Base-by-base conservation (phyloP, 2,113 vertebrate species). In the Labeo catla region DNA sequence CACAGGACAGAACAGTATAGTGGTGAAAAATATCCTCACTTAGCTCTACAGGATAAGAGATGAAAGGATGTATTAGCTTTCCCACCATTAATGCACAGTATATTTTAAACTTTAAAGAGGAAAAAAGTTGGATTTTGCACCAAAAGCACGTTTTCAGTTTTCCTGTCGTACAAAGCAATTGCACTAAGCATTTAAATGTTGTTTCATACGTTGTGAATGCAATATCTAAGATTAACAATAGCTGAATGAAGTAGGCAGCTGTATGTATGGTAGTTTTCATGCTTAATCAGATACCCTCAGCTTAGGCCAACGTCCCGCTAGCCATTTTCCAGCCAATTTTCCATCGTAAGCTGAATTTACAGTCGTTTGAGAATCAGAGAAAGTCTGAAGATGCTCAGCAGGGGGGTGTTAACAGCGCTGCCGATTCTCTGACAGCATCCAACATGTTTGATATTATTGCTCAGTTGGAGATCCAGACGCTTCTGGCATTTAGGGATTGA, bases 61-160 rank as follows among this genome's bases (percentile, higher is more conserved):
- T 52, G 65, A 83, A 52, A 57, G 80, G 28, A 54, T 54, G 49
- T 13, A 66, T 66, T 81, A 54, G 76, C 28, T 70, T 83, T 39
- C 49, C 28, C 34, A 39, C 81, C 19, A 57, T 83, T 83, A 59
- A 83, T 73, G 34, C 57, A 45, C 21, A 76, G 23, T 54, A n/a
- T 52, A 76, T 57, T 19, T 73, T 59, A 50, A 63, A 28, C 34
- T 43, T 72, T 8, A 57, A 19, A 61, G 54, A 59, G 10, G 23
- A 49, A 66, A 66, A 49, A 57, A 57, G 28, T n/a, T 3, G 1
- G 68, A 72, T 72, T 72, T 43, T 57, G 16, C 50, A 13, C 54
- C 43, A 61, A 77, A 57, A 79, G 77, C 50, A 79, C 8, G n/a
- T 36, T 83, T 72, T 68, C 28, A 36, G 8, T 13, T 66, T 47